Percentiles rank a stretch among this genome's conserved stretches.
Evolutionary conservation across 1,140 invertebrate genomes (phyloP).

Genomic region (Drosophila chauvacae): DNA sequence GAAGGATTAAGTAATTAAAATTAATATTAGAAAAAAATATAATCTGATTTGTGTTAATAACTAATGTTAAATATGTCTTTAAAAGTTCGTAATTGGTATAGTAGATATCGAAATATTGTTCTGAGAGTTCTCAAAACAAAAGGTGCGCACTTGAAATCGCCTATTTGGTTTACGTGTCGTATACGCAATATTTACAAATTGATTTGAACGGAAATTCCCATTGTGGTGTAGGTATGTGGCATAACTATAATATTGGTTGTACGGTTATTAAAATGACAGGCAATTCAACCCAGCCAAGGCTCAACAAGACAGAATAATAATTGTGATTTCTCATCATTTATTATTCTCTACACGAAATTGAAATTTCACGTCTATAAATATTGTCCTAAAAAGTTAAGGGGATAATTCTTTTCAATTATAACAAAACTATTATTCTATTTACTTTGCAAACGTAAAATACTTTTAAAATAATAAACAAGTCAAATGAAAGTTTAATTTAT

Average conservation of each 20-base stretch:
- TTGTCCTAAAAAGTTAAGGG: neutral
- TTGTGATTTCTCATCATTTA: conserved; percentile 8
- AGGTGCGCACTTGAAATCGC: neutral
- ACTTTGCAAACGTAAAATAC: neutral
- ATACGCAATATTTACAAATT: conserved; percentile 27
- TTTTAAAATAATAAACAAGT: neutral
- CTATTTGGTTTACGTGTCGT: conserved; percentile 4
- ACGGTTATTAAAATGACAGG: conserved; percentile 18
- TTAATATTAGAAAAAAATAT: neutral
- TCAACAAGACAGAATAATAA: neutral
- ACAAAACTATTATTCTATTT: neutral
- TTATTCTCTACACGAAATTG: neutral
- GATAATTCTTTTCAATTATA: neutral
- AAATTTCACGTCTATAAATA: neutral
- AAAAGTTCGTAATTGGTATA: neutral
- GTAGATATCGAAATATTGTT: neutral
- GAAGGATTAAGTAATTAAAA: neutral
- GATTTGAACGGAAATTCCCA: conserved; percentile 23
- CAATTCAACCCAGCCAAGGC: neutral
- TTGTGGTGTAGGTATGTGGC: conserved; percentile 1
- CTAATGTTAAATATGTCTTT: neutral
- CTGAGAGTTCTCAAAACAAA: too few relatives aligned
- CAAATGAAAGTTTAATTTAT: too few relatives aligned
- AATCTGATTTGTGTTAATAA: too few relatives aligned
- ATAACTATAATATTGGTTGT: conserved; percentile 23